Evolutionary conservation across 2,888 invertebrate genomes (phyloP).

Genomic region (Chorisops tibialis): DNA sequence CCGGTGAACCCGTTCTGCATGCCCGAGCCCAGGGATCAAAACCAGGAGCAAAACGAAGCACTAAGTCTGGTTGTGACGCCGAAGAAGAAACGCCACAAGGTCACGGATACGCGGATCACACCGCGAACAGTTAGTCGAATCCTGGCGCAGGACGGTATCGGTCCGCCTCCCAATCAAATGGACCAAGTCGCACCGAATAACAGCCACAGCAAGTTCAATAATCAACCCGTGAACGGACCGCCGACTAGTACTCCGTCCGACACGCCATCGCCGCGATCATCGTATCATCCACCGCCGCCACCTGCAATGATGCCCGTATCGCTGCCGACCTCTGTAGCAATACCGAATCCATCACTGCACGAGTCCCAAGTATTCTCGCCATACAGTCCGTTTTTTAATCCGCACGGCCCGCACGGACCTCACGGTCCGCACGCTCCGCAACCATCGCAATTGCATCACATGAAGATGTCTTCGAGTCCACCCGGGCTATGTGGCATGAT

Average conservation of each 20-base stretch:
- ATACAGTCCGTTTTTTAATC: slow-evolving; percentile 84
- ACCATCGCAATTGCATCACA: slow-evolving; percentile 51
- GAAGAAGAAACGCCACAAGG: slow-evolving; percentile 96
- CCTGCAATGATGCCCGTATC: slow-evolving; percentile 82
- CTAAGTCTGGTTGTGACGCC: slow-evolving; percentile 91
- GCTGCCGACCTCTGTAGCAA: slow-evolving; percentile 92
- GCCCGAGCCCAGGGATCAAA: slow-evolving; percentile 61
- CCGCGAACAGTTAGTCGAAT: slow-evolving; percentile 86
- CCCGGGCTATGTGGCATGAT: slow-evolving; percentile 64
- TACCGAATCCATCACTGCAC: slow-evolving; percentile 93
- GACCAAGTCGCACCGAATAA: slow-evolving; percentile 16
- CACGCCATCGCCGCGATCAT: slow-evolving; percentile 69
- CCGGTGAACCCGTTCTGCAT: slow-evolving; percentile 57
- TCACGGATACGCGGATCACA: slow-evolving; percentile 89
- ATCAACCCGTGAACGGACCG: slow-evolving; percentile 28
- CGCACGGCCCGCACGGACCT: slow-evolving; percentile 53
- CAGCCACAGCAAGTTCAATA: slow-evolving; percentile 27
- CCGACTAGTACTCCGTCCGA: slow-evolving; percentile 54
- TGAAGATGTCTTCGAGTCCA: slow-evolving; percentile 55
- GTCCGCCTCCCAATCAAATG: slow-evolving; percentile 57
- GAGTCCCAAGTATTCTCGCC: slow-evolving; percentile 91
- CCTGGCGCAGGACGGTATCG: slow-evolving; percentile 75
- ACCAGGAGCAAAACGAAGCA: slow-evolving; percentile 89
- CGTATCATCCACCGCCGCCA: slow-evolving; percentile 54
- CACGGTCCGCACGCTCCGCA: slow-evolving; percentile 53